Conservation (phyloP, 2,797 vertebrate genomes). For the Chiloscyllium punctatum region DNA sequence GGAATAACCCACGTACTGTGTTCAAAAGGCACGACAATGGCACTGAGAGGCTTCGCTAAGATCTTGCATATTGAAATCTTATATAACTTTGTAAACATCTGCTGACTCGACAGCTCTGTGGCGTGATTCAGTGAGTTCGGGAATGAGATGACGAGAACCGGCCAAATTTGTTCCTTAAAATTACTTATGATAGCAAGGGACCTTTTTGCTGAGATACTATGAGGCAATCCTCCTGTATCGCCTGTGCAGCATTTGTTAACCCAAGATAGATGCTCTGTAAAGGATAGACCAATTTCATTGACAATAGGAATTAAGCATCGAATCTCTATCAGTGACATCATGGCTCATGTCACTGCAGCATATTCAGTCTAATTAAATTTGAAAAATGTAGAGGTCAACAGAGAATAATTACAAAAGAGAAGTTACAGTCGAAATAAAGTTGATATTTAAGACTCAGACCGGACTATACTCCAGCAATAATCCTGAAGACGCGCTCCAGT, state of each 20-base stretch:
- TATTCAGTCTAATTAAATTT: not conserved
- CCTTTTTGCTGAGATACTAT: not conserved
- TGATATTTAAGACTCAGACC: too few relatives aligned
- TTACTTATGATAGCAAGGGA: not conserved
- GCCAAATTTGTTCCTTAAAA: not conserved
- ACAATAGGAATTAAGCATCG: not conserved
- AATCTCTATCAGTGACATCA: too few relatives aligned
- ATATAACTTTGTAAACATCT: not conserved
- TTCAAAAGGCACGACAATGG: not conserved
- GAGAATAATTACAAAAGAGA: not conserved
- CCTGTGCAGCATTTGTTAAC: not conserved
- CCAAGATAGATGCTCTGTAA: not conserved
- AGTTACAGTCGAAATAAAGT: not conserved
- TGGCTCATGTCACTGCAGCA: not conserved
- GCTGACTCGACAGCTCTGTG: not conserved
- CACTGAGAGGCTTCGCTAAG: not conserved
- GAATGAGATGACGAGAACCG: not conserved
- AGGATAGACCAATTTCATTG: not conserved
- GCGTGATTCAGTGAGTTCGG: not conserved
- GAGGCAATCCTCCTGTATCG: not conserved
- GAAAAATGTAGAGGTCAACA: not conserved
- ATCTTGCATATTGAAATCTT: not conserved
- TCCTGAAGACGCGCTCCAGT: too few relatives aligned
- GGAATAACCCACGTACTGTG: not conserved
- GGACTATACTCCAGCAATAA: too few relatives aligned